Base-by-base conservation (phyloP, 2,888 invertebrate species). In the Linhomoeus sp. region DNA sequence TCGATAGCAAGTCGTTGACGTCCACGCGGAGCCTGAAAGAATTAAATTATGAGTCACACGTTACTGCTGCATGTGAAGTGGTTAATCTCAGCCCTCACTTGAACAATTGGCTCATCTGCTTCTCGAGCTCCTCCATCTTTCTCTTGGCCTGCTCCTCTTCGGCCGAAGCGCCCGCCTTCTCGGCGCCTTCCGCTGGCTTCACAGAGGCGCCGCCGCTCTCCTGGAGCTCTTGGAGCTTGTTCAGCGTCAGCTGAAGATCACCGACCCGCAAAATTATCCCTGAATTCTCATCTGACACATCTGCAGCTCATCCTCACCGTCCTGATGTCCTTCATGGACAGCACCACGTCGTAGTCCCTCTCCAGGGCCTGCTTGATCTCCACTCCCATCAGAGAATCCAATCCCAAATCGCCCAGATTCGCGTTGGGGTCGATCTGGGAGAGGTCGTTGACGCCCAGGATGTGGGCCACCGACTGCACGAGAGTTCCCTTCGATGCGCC, bases 351-450 rank as follows among this genome's bases (percentile, higher is more conserved):
- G 70, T 81, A 88, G 53, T 69, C 69, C 51, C 70, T 57, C 53
- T 73, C 72, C 36, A 72, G 55, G 3, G 69, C 66, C 54, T 72
- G 71, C 53, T 92, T 92, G 62, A 97, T 87, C 73, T 97, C 97
- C 1, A 94, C 88, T 41, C 90, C 90, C 94, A 94, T 94, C 55
- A 97, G 71, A 1, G 92, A 92, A 66, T 97, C 94, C 79, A 97
- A 84, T 51, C 94, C 94, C 38, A 97, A 75, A 67, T 97, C 94
- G 26, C 86, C 85, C 42, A 97, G 71, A 39, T 79, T 80, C 3
- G 81, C 76, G 26, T 75, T 74, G 39, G 76, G 73, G 51, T 82
- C 77, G 29, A 90, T 75, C 51, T 80, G 79, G 55, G 76, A 76
- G 0, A 78, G 71, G 61, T 94, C 87, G 66, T 87, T 85, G 60